These are phyloP conservation scores for Cyclina sinensis DNA, from an alignment of 1,140 invertebrate species.

Conservation along the genomic window DNA sequence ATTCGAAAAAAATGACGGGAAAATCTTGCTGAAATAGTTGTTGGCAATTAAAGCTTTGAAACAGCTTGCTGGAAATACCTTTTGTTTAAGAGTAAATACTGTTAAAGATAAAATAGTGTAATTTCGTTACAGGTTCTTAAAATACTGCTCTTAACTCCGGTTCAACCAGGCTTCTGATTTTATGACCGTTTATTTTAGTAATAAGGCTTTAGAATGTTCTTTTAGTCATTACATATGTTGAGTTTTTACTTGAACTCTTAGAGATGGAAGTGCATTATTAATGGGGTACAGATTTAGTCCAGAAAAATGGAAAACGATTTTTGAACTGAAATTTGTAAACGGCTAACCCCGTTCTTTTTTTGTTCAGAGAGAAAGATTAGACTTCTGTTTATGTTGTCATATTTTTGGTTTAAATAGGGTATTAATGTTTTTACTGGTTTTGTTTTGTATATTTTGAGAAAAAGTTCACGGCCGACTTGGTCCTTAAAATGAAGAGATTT, in stretches of 20 bases:
- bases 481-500: no score
- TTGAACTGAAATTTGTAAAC: neutral
- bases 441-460: neutral
- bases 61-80: neutral
- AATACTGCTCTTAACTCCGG: neutral
- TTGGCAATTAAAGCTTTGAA: neutral
- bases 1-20: no score
- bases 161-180: neutral
- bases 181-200: neutral
- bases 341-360: neutral
- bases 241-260: neutral
- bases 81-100: no score
- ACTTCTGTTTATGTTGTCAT: neutral
- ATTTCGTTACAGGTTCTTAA: neutral
- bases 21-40: neutral
- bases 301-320: neutral
- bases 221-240: neutral
- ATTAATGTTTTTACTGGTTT: neutral
- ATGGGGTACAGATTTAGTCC: neutral
- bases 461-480: no score
- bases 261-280: neutral
- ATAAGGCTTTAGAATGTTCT: conserved; percentile 10
- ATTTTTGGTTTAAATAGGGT: neutral
- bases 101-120: no score
- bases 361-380: neutral